Percentiles rank a stretch among this genome's conserved stretches.
Conservation (phyloP, 2,797 vertebrate species). For the Mus minutoides region DNA sequence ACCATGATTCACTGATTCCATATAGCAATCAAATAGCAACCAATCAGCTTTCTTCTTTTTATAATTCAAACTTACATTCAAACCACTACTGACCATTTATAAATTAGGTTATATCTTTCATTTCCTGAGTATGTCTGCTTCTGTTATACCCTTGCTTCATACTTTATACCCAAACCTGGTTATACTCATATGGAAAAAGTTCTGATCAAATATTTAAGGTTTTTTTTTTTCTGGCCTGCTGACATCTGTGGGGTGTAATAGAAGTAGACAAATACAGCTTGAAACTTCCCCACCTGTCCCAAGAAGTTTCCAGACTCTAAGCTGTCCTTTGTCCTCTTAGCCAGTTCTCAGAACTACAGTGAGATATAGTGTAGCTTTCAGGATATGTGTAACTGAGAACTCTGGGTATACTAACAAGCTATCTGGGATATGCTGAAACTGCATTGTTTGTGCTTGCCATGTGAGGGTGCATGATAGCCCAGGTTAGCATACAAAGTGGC, state of each 20-base stretch:
- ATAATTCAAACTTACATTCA: background rate
- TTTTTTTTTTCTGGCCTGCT: background rate
- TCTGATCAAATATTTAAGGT: slow-evolving; percentile 21
- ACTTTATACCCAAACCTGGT: slow-evolving; percentile 12
- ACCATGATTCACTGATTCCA: background rate
- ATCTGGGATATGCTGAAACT: accelerated
- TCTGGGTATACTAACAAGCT: background rate
- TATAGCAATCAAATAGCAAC: background rate
- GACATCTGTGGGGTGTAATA: background rate
- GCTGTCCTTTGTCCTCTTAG: background rate
- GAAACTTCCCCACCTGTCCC: background rate
- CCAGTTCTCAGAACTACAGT: background rate
- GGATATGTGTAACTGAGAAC: background rate
- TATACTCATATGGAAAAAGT: background rate
- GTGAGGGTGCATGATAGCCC: background rate
- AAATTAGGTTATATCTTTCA: background rate
- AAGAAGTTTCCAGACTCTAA: background rate
- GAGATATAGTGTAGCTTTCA: background rate
- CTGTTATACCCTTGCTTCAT: background rate
- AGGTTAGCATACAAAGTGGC: background rate
- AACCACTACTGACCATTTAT: background rate
- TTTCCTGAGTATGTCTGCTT: slow-evolving; percentile 36
- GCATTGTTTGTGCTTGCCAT: background rate
- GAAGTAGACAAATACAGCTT: background rate
- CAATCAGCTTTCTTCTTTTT: slow-evolving; percentile 31